Conservation (phyloP, 2,113 vertebrate genomes). For the Elaphurus davidianus region DNA sequence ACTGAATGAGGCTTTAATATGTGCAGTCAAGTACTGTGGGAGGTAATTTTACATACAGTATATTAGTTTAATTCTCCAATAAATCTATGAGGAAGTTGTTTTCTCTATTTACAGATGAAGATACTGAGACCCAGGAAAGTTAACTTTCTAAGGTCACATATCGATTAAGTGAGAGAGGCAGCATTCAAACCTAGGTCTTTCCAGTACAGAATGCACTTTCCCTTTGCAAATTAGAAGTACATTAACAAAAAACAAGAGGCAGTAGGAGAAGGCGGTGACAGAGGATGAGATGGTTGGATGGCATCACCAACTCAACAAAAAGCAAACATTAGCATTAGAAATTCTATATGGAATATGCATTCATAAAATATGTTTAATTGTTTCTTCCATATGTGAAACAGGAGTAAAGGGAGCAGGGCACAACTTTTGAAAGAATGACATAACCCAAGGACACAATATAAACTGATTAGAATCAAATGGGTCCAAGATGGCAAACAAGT, state of each 20-base stretch:
- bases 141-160: not conserved
- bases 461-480: not conserved
- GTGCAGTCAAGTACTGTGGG: not conserved
- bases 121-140: not conserved
- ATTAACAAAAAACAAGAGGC: constrained; percentile 24
- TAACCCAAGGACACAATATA: not conserved
- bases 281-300: not conserved
- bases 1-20: not conserved
- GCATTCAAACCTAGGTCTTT: not conserved
- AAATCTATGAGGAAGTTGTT: not conserved
- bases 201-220: not conserved
- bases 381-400: not conserved
- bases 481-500: not conserved
- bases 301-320: constrained; percentile 11
- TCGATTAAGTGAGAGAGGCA: not conserved
- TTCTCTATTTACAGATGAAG: not conserved
- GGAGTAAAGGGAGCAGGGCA: not conserved
- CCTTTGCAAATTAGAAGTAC: not conserved
- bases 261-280: not conserved
- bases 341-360: not conserved
- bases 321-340: constrained; percentile 38
- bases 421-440: not conserved
- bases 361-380: constrained; percentile 32
- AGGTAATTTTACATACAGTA: not conserved
- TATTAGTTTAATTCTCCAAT: not conserved